Base-by-base conservation (phyloP, 1,140 invertebrate species). In the Antheraea mylitta region DNA sequence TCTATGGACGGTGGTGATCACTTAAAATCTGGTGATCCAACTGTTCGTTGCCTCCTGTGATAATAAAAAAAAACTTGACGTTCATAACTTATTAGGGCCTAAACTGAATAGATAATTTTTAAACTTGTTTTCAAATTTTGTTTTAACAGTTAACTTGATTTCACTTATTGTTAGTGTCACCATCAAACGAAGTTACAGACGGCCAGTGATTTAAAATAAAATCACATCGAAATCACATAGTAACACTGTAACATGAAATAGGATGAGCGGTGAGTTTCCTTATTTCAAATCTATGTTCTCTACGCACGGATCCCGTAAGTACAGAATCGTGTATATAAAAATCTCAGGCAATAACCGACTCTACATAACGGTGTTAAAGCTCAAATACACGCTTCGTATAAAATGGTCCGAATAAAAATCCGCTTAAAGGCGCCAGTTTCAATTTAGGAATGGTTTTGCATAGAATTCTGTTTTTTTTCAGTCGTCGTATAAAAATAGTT, bases 201-300 rank as follows among this genome's bases (percentile, higher is more conserved):
- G 22, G 22, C 22, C 22, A n/a, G 22, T 4, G 1, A 30, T 1
- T 30, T 30, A 30, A 30, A 30, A 30, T 30, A 30, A 30, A 30
- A 30, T 30, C 22, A 2, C 11, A 11, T 42, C 38, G 38, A 42
- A 42, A 42, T 13, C 13, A 53, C 10, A 53, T 53, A 13, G 45
- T 53, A 53, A 9, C 45, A 16, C 11, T 19, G 72, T 68, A 65
- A 64, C 74, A 69, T 67, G 71, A 78, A 75, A 82, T 82, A 67
- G 79, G 78, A 82, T 85, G 74, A 83, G 71, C 80, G 73, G 68
- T 64, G 69, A 78, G 42, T 71, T 76, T 80, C 76, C 83, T 84
- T 81, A 82, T 83, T 86, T 81, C 74, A 80, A 81, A 82, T 82
- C 74, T 79, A 74, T 83, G 83, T 82, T 80, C 78, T 82, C 75